Percentiles rank a stretch among this genome's conserved stretches.
Conservation (phyloP, 1,140 invertebrate species). For the Brachionus koreanus region DNA sequence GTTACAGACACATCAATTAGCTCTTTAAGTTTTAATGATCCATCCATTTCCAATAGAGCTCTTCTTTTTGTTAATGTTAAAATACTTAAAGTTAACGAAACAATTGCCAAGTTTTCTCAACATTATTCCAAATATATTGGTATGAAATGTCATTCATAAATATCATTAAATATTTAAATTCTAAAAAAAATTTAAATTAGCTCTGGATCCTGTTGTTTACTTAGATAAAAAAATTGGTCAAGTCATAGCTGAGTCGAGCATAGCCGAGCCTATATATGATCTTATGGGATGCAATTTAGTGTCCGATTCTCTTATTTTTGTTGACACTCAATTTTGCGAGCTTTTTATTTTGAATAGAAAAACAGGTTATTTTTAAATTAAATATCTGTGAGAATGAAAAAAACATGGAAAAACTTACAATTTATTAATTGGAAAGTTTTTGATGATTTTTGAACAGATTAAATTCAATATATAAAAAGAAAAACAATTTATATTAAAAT, state of each 20-base stretch:
- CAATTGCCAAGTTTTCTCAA: background rate
- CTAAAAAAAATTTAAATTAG: background rate
- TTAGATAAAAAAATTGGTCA: background rate
- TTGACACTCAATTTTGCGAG: conserved; percentile 14
- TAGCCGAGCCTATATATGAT: background rate
- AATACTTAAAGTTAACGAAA: background rate
- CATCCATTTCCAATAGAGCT: background rate
- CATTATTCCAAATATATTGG: background rate
- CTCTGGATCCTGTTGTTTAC: background rate
- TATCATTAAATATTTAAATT: background rate
- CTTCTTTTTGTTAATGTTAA: conserved; percentile 1
- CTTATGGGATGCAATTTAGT: conserved; percentile 2
- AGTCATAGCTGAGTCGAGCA: background rate
- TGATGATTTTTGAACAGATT: too few species aligned
- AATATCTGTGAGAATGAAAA: background rate
- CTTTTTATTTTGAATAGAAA: background rate
- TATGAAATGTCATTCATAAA: background rate
- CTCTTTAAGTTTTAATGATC: background rate
- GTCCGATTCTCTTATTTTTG: background rate
- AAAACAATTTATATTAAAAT: too few species aligned
- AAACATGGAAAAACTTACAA: background rate
- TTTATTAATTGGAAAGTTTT: too few species aligned
- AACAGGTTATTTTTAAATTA: background rate
- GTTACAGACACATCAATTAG: background rate
- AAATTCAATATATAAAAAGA: too few species aligned